phyloP scores from a whole-genome alignment of 2,797 vertebrate species.

The Eulemur coronatus region DNA sequence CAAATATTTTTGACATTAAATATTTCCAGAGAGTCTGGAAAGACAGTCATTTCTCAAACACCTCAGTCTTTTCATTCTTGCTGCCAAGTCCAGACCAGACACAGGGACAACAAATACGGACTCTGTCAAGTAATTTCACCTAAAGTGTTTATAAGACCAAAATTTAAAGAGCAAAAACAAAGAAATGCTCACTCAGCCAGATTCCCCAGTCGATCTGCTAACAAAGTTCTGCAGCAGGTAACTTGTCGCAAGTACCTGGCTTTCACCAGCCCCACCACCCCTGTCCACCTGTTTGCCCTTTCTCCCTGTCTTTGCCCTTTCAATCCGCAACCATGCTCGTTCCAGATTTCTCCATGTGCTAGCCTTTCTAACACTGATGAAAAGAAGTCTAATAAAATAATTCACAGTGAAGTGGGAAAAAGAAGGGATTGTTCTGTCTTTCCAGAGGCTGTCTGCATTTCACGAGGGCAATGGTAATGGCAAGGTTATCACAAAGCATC shows the following conservation, averaged over 20 bases:
- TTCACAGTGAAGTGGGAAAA: background rate
- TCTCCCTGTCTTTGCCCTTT: background rate
- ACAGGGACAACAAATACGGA: background rate
- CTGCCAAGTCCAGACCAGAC: constrained; percentile 32
- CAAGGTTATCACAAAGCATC: background rate
- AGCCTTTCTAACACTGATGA: background rate
- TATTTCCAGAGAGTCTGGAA: constrained; percentile 22
- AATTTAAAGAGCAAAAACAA: constrained; percentile 19
- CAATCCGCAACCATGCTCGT: background rate
- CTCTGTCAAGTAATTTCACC: constrained; percentile 42
- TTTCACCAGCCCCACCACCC: background rate
- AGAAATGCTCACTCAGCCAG: background rate
- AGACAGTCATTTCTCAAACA: constrained; percentile 51
- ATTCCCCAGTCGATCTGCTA: background rate
- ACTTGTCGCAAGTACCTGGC: background rate
- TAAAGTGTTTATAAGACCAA: constrained; percentile 18
- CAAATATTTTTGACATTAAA: constrained; percentile 53
- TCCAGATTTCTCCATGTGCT: background rate
- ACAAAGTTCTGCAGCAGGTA: background rate
- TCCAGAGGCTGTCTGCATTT: background rate
- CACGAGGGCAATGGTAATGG: background rate
- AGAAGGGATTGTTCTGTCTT: background rate
- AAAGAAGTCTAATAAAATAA: background rate
- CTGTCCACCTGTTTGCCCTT: background rate
- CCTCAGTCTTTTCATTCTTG: background rate